Base-by-base conservation (phyloP, 2,888 invertebrate species). In the Ophion obscuratus region DNA sequence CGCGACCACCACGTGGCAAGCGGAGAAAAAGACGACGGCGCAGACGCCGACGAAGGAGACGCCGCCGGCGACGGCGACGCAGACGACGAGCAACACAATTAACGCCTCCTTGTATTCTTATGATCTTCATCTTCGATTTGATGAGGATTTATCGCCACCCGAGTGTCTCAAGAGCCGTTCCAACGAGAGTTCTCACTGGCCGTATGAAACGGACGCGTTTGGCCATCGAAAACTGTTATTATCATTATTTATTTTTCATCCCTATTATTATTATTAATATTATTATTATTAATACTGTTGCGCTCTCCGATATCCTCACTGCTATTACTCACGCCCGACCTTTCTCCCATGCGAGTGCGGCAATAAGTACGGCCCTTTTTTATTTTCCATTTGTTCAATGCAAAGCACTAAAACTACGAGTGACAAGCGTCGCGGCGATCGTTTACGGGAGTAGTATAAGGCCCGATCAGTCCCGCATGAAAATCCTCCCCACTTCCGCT, bases 381-480 rank as follows among this genome's bases (percentile, higher is more conserved):
- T 40, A 36, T 66, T 66, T 66, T 66, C 14, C 4, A 11, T 47
- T 47, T 4, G 3, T 47, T 47, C 47, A 4, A 47, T 47, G 47
- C 47, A 2, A 11, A 47, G 14, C 14, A 85, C 75, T 66, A 81
- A 80, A 62, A 20, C 31, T 36, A 24, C 81, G 77, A 61, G 76
- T 68, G 73, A 86, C 79, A 57, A 77, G 68, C 73, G 85, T 86
- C 81, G 88, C 57, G 73, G 59, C 73, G 36, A 77, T 77, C 57
- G 44, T 84, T n/a, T 61, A 31, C 67, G 74, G 62, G 81, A 67
- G 67, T 53, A 67, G 20, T 40, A 5, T 44, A 11, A 40, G 24
- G 24, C 20, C 9, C 10, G 47, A 24, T 47, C 11, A 68, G 3
- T 17, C 53, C n/a, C 71, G 31, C 47, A 1, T 57, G n/a, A 27